Conservation (phyloP, 2,113 vertebrate species). For the Bubo blakistoni region DNA sequence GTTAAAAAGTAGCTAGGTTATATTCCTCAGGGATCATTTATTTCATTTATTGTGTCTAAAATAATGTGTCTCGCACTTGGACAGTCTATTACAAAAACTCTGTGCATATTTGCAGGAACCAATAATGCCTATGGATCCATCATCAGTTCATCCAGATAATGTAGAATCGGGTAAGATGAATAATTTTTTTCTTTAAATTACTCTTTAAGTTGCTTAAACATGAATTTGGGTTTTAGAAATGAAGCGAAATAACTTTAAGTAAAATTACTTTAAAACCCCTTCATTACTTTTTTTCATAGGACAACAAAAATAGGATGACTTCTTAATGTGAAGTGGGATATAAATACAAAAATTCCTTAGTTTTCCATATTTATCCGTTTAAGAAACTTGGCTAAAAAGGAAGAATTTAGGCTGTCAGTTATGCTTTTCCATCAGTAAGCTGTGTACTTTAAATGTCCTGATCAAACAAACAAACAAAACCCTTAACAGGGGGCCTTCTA, state of each 20-base stretch:
- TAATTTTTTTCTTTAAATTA: not conserved
- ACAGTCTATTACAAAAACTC: not conserved
- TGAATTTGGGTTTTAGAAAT: not conserved
- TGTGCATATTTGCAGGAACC: slow-evolving; percentile 80
- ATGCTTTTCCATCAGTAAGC: not conserved
- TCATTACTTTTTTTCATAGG: not conserved
- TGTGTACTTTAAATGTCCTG: not conserved
- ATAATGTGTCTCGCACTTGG: not conserved
- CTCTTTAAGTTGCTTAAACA: not conserved
- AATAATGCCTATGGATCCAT: slow-evolving; percentile 77
- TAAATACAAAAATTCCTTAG: not conserved
- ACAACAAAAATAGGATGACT: not conserved
- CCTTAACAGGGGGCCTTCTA: not conserved
- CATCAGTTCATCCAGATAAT: slow-evolving; percentile 79
- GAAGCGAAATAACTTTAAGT: not conserved
- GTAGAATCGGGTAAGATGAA: slow-evolving; percentile 80
- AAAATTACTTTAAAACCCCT: not conserved
- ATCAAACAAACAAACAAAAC: not conserved
- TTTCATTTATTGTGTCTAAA: not conserved
- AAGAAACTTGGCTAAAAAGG: not conserved
- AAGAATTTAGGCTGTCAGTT: not conserved
- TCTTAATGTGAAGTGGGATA: not conserved
- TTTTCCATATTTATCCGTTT: not conserved
- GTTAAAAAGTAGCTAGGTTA: not conserved
- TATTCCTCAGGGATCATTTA: not conserved